phyloP scores from a whole-genome alignment of 2,888 invertebrate species.

The Agriopis aurantiaria region DNA sequence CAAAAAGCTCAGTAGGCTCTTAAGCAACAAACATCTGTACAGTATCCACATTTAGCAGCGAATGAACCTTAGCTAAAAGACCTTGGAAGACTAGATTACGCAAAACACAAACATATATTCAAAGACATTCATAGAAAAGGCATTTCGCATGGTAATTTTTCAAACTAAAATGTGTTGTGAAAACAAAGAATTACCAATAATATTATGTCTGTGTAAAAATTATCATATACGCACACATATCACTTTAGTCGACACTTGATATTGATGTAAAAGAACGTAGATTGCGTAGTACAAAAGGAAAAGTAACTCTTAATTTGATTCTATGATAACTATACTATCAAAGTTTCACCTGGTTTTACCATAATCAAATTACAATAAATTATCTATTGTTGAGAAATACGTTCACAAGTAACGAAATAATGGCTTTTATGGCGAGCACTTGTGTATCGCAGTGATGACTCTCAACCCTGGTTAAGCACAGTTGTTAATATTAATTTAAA shows the following conservation, averaged over 20 bases:
- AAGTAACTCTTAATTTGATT: too few relatives aligned
- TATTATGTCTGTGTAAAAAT: conserved; percentile 2
- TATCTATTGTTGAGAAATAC: too few relatives aligned
- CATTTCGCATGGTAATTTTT: conserved; percentile 29
- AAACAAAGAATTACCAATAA: conserved; percentile 13
- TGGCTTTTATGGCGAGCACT: too few relatives aligned
- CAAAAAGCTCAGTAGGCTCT: conserved; percentile 7
- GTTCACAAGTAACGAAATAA: too few relatives aligned
- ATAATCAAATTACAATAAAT: too few relatives aligned
- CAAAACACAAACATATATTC: conserved; percentile 21
- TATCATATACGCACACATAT: conserved; percentile 1
- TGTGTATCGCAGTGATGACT: too few relatives aligned
- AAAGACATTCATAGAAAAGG: conserved; percentile 18
- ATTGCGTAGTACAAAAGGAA: too few relatives aligned
- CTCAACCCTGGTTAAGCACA: too few relatives aligned
- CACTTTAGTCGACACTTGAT: too few relatives aligned
- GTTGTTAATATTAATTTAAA: too few relatives aligned
- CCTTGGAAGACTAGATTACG: conserved; percentile 31
- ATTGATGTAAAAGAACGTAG: not conserved
- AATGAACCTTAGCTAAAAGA: conserved; percentile 32
- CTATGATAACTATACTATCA: too few relatives aligned
- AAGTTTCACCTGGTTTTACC: too few relatives aligned
- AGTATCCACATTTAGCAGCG: conserved; percentile 23
- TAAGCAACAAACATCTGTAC: conserved; percentile 9
- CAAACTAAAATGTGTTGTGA: conserved; percentile 20